Percentiles rank a stretch among this genome's conserved stretches.
These are phyloP conservation scores for Carcina quercana DNA, from an alignment of 2,888 invertebrate genomes.

Conservation along the genomic window DNA sequence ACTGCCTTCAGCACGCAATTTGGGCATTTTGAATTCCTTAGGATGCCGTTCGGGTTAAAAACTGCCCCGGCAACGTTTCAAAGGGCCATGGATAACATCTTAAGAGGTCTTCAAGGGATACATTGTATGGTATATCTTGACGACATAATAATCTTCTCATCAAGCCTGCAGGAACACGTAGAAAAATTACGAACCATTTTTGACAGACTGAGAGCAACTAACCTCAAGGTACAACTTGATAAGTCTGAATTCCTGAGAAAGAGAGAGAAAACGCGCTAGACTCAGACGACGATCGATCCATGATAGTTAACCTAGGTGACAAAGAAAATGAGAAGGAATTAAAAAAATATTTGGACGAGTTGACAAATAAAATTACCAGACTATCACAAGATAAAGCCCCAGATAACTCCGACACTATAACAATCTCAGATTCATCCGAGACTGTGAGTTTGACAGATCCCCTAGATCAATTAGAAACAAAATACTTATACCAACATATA, in stretches of 20 bases:
- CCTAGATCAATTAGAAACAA: slow-evolving; percentile 2
- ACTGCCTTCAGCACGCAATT: too few species aligned
- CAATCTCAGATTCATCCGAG: neutral
- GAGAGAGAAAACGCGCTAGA: slow-evolving; percentile 1
- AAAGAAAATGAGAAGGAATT: slow-evolving; percentile 1
- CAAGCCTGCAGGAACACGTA: too few species aligned
- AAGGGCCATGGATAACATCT: slow-evolving; percentile 8
- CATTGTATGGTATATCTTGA: too few species aligned
- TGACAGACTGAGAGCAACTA: too few species aligned
- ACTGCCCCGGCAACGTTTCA: slow-evolving; percentile 11
- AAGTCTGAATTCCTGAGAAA: slow-evolving; percentile 12
- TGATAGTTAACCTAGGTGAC: slow-evolving; percentile 9
- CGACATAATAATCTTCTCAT: too few species aligned
- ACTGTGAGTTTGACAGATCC: neutral
- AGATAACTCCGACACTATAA: neutral
- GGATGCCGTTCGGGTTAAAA: too few species aligned
- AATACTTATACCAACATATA: slow-evolving; percentile 13
- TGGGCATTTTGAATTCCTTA: too few species aligned
- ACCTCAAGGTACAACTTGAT: too few species aligned
- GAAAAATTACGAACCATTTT: too few species aligned
- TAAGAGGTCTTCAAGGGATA: too few species aligned
- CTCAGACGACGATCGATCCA: slow-evolving; percentile 1
- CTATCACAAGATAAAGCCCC: neutral
- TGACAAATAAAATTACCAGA: neutral
- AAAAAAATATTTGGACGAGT: neutral